A percentile compares a stretch with the other conserved stretches of the same genome.
These are phyloP conservation scores for Limonius californicus DNA, from an alignment of 1,140 invertebrate species.

Conservation along the genomic window DNA sequence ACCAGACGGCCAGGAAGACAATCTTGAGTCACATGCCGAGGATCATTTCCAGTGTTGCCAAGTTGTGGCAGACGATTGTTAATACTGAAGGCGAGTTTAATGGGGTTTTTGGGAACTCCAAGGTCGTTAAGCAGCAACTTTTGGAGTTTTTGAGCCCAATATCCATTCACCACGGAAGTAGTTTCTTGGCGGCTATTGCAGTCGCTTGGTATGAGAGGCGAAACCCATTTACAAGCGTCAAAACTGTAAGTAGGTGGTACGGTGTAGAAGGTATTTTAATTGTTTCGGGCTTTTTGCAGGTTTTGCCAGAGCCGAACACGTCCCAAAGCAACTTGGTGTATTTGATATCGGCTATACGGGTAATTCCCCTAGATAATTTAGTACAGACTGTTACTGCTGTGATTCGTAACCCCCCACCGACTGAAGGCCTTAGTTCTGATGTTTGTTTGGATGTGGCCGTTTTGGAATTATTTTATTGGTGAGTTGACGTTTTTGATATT, in stretches of 20 bases:
- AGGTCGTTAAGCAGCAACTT: slow-evolving; percentile 72
- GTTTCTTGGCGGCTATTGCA: slow-evolving; percentile 81
- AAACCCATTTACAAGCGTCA: slow-evolving; percentile 48
- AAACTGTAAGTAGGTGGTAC: slow-evolving; percentile 47
- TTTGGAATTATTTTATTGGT: slow-evolving; percentile 59
- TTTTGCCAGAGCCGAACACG: slow-evolving; percentile 62
- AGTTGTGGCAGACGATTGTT: slow-evolving; percentile 72
- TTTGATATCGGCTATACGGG: slow-evolving; percentile 74
- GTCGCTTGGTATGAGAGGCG: slow-evolving; percentile 83
- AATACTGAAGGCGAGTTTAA: slow-evolving; percentile 47
- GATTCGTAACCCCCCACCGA: slow-evolving; percentile 72
- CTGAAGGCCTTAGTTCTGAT: slow-evolving; percentile 58
- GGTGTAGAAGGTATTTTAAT: neutral
- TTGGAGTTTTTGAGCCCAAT: slow-evolving; percentile 85
- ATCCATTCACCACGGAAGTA: slow-evolving; percentile 77
- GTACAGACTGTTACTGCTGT: slow-evolving; percentile 83
- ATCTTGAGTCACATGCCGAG: slow-evolving; percentile 77
- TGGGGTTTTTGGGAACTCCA: slow-evolving; percentile 56
- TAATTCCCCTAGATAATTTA: slow-evolving; percentile 80
- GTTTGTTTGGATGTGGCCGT: slow-evolving; percentile 61
- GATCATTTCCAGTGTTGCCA: slow-evolving; percentile 74
- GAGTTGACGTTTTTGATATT: slow-evolving; percentile 17
- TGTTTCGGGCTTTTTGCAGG: slow-evolving; percentile 42
- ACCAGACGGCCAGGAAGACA: slow-evolving; percentile 64
- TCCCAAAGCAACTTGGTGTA: slow-evolving; percentile 77